Conservation (phyloP, 2,797 vertebrate genomes). For the Eleutherodactylus coqui region DNA sequence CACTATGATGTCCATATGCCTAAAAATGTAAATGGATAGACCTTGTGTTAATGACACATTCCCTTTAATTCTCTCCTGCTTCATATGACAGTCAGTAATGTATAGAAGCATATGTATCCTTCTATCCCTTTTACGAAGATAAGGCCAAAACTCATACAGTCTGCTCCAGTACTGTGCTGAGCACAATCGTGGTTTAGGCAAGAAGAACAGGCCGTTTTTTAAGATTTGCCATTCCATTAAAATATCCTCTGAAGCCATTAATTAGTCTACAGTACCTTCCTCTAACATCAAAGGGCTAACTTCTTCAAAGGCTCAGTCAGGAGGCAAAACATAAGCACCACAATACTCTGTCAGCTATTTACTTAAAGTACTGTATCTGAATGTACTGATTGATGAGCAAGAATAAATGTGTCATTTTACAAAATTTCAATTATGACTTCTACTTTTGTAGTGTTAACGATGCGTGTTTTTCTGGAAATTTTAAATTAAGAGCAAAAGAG, state of each 20-base stretch:
- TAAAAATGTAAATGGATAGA: too few relatives aligned
- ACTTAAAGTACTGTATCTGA: background rate
- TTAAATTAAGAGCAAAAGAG: background rate
- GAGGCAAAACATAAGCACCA: background rate
- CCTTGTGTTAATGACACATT: too few relatives aligned
- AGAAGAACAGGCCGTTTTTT: background rate
- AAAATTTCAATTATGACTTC: background rate
- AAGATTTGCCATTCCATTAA: background rate
- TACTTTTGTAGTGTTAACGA: background rate
- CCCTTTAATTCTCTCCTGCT: too few relatives aligned
- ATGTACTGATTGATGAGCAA: background rate
- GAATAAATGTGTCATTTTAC: background rate
- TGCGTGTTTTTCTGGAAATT: background rate
- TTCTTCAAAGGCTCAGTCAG: constrained; percentile 13
- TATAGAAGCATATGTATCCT: too few relatives aligned
- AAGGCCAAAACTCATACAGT: background rate
- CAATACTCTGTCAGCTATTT: background rate
- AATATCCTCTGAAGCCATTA: background rate
- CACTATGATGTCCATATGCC: too few relatives aligned
- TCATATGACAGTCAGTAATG: too few relatives aligned
- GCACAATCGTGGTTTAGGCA: background rate
- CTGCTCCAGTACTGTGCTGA: background rate
- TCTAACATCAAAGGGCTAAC: constrained; percentile 9
- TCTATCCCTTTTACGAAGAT: background rate
- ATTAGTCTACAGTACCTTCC: background rate